These are phyloP conservation scores for Callinectes sapidus DNA, from an alignment of 2,888 invertebrate genomes.

Conservation along the genomic window DNA sequence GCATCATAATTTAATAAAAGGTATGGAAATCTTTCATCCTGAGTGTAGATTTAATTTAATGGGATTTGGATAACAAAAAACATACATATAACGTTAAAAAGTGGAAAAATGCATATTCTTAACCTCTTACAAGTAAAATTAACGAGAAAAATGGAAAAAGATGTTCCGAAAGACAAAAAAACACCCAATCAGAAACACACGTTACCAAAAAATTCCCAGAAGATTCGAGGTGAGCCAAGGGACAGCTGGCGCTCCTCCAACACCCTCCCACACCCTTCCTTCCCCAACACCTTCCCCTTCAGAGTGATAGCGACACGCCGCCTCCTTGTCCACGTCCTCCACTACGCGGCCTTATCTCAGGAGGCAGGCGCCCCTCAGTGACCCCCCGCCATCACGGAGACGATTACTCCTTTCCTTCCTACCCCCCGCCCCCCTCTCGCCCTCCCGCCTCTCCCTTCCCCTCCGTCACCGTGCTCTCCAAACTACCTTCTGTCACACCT, in stretches of 20 bases:
- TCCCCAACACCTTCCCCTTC: not conserved
- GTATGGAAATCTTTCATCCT: too few species aligned
- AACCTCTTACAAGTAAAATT: not conserved
- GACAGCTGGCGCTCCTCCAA: slow-evolving; percentile 20
- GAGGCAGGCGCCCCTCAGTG: not conserved
- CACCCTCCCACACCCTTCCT: not conserved
- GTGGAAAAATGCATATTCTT: too few species aligned
- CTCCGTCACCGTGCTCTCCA: not conserved
- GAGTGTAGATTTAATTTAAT: too few species aligned
- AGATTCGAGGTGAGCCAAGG: not conserved
- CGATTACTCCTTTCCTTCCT: not conserved
- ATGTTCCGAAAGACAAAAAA: too few species aligned
- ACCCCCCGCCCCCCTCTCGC: not conserved
- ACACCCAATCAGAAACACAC: too few species aligned
- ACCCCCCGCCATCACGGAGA: slow-evolving; percentile 12
- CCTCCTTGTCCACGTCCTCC: slow-evolving; percentile 26
- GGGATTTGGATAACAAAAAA: too few species aligned
- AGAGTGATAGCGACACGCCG: not conserved
- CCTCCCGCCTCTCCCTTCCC: not conserved
- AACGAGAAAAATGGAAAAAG: not conserved
- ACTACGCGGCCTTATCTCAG: not conserved
- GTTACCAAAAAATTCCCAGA: not conserved
- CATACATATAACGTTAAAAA: too few species aligned
- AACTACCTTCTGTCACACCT: not conserved
- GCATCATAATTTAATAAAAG: too few species aligned